Evolutionary conservation across 2,113 vertebrate genomes (phyloP).

Genomic region (Daubentonia madagascariensis): DNA sequence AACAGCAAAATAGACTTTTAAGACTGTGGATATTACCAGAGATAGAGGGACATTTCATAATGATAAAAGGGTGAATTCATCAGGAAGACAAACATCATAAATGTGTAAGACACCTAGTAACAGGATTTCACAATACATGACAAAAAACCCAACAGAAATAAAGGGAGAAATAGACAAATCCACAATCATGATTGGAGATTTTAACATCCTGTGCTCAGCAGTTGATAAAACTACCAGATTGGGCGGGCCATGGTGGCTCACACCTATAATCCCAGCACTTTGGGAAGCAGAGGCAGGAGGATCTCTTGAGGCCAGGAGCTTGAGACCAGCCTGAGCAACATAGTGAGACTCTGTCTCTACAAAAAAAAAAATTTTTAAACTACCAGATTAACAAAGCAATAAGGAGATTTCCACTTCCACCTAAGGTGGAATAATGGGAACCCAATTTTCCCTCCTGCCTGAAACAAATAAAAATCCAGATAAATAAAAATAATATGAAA

Average conservation of each 20-base stretch:
- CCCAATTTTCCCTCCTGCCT: neutral
- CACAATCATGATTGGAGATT: neutral
- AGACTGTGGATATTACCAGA: neutral
- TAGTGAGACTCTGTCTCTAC: no score
- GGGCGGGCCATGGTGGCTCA: no score
- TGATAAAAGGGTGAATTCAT: neutral
- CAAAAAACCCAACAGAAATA: neutral
- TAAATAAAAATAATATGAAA: neutral
- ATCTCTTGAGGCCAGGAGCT: no score
- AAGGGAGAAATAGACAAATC: neutral
- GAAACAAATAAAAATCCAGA: slow-evolving; percentile 15
- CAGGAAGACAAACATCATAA: neutral
- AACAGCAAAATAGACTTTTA: neutral
- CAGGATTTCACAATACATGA: neutral
- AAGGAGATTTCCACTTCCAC: neutral
- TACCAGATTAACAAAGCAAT: neutral
- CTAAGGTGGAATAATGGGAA: neutral
- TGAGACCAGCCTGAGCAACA: no score
- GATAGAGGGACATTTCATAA: neutral
- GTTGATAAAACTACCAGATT: neutral
- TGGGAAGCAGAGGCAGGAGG: no score
- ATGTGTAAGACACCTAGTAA: neutral
- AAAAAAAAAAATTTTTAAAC: neutral
- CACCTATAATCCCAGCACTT: no score
- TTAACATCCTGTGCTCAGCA: neutral